A percentile compares a stretch with the other conserved stretches of the same genome.
These are phyloP conservation scores for Spondyliosoma cantharus DNA, from an alignment of 2,797 vertebrate genomes.

Conservation along the genomic window DNA sequence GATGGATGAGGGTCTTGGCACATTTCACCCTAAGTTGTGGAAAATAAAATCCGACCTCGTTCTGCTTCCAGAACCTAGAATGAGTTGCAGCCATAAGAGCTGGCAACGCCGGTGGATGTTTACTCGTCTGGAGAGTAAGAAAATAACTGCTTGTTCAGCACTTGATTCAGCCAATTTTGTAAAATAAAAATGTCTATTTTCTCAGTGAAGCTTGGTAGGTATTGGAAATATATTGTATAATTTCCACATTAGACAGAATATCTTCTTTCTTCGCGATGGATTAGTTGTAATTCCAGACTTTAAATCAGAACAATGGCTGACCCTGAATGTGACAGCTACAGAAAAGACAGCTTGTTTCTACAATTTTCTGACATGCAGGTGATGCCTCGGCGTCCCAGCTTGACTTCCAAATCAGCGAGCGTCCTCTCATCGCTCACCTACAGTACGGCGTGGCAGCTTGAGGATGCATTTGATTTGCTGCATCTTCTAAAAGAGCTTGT, in stretches of 20 bases:
- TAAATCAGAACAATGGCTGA: slow-evolving; percentile 1
- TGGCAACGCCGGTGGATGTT: slow-evolving; percentile 32
- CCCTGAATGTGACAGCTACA: not conserved
- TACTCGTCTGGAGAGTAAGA: slow-evolving; percentile 21
- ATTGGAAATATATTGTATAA: slow-evolving; percentile 6
- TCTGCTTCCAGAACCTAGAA: slow-evolving; percentile 23
- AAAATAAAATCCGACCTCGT: slow-evolving; percentile 37
- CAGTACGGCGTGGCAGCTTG: slow-evolving; percentile 14
- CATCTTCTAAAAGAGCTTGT: slow-evolving; percentile 45
- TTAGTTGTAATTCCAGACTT: slow-evolving; percentile 26
- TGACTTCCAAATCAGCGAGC: not conserved
- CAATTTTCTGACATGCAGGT: slow-evolving; percentile 11
- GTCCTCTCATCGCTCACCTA: slow-evolving; percentile 17
- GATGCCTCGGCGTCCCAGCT: not conserved
- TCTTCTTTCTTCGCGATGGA: slow-evolving; percentile 22
- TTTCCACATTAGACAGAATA: slow-evolving; percentile 9
- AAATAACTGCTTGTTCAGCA: slow-evolving; percentile 45
- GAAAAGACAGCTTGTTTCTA: slow-evolving; percentile 5
- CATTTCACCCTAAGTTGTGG: slow-evolving; percentile 26
- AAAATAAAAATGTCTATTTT: slow-evolving; percentile 22
- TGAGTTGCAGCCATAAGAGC: slow-evolving; percentile 39
- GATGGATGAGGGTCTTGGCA: slow-evolving; percentile 25
- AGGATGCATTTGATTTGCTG: slow-evolving; percentile 49
- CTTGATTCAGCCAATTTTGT: slow-evolving; percentile 5
- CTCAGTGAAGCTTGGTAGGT: not conserved